These are phyloP conservation scores for Druceiella hillmani DNA, from an alignment of 2,888 invertebrate genomes.

Conservation along the genomic window DNA sequence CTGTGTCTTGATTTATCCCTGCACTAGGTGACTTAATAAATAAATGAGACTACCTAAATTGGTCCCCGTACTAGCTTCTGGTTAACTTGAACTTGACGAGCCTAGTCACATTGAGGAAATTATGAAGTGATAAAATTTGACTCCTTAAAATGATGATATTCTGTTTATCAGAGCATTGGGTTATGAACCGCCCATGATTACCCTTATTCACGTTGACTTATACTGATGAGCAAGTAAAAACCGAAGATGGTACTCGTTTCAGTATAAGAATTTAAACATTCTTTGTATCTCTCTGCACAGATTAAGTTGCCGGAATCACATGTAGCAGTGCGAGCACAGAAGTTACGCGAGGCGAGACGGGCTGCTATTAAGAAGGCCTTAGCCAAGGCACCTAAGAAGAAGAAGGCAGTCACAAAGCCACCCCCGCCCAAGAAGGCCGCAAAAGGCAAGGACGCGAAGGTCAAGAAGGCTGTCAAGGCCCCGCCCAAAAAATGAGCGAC, in stretches of 20 bases:
- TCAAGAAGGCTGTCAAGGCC: slow-evolving; percentile 16
- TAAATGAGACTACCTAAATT: too few species aligned
- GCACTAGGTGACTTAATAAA: too few species aligned
- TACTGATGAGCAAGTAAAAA: slow-evolving; percentile 29
- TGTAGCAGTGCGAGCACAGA: slow-evolving; percentile 45
- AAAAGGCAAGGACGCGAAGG: slow-evolving; percentile 3
- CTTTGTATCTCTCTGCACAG: slow-evolving; percentile 29
- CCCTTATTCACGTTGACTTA: slow-evolving; percentile 44
- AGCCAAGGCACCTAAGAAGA: slow-evolving; percentile 51
- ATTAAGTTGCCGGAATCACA: slow-evolving; percentile 43
- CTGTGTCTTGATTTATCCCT: too few species aligned
- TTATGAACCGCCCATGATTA: slow-evolving; percentile 47
- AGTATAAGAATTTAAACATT: not conserved
- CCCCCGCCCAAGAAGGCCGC: slow-evolving; percentile 37
- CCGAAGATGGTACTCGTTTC: not conserved
- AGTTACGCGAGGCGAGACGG: slow-evolving; percentile 46
- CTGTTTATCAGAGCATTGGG: slow-evolving; percentile 50
- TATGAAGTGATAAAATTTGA: too few species aligned
- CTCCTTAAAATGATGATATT: slow-evolving; percentile 42
- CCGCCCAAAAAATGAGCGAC: too few species aligned
- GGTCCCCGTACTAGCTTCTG: too few species aligned
- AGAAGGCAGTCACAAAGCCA: slow-evolving; percentile 40
- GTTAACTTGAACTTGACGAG: too few species aligned
- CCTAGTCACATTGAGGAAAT: too few species aligned
- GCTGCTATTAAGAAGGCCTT: slow-evolving; percentile 48